phyloP scores from a whole-genome alignment of 1,140 invertebrate species.

The Drosophila tropicalis region DNA sequence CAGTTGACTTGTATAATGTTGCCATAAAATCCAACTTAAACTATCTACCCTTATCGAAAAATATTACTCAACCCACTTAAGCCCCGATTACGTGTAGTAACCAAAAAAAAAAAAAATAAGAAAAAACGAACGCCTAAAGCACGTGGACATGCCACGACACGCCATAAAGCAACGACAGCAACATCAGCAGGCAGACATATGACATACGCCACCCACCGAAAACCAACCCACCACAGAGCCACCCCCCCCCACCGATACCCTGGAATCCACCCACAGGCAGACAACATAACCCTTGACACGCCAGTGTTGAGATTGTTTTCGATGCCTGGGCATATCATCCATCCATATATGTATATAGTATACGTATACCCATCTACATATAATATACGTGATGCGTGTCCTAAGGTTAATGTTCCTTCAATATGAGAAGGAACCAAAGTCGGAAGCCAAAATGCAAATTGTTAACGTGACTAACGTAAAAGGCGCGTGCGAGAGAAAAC shows the following conservation, averaged over 20 bases:
- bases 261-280: constrained; percentile 8
- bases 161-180: constrained; percentile 55
- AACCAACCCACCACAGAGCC: not conserved
- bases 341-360: constrained; percentile 8
- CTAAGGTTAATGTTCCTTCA: constrained; percentile 64
- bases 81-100: constrained; percentile 60
- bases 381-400: constrained; percentile 60
- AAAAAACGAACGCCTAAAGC: constrained; percentile 34
- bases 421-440: constrained; percentile 48
- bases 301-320: constrained; percentile 65
- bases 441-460: constrained; percentile 60
- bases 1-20: constrained; percentile 9
- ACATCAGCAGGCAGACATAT: constrained; percentile 28
- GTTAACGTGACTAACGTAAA: constrained; percentile 64
- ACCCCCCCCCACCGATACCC: not conserved
- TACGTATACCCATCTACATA: constrained; percentile 12
- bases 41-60: not conserved
- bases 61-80: constrained; percentile 36
- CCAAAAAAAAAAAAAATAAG: constrained; percentile 15
- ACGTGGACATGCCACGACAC: constrained; percentile 60
- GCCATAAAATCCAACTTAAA: constrained; percentile 10
- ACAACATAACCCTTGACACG: constrained; percentile 59
- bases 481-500: constrained; percentile 41
- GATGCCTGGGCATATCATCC: constrained; percentile 33
- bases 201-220: constrained; percentile 33